Evolutionary conservation across 2,888 invertebrate genomes (phyloP), one percentile per base, ranked within the genome.

Genomic region (Ophion ventricosus): DNA sequence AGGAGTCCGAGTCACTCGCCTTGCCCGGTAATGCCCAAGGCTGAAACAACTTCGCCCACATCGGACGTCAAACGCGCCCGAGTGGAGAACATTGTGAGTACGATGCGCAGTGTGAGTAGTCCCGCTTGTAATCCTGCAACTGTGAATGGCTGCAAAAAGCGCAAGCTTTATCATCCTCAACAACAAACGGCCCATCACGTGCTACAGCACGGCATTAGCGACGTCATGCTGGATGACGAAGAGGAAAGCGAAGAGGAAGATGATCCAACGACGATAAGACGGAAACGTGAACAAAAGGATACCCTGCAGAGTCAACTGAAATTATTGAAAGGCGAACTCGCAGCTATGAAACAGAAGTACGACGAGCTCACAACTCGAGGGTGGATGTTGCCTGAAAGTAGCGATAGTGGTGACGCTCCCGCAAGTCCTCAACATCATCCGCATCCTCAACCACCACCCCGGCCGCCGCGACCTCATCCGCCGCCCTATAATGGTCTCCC

Each of bases 151-250:
- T 98, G 98, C 94, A 98, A 98, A 93, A 99, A 99, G 94, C 96
- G 99, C 69, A 99, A 99, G 94, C 95, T 98, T 43, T 98, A 98
- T 92, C 98, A 98, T 91, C 99, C 99, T 14, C 98, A 98, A 93
- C 98, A 98, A 92, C 98, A 98, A 93, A 97, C 97, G 91, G 95
- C 94, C 2, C 95, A 95, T 66, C 93, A 95, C 76, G 95, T 95
- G 82, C 94, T 95, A 75, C 96, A 96, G 76, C 94, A 95, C 26
- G 94, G 94, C 81, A 93, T 95, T 86, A 95, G 94, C 88, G 94
- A 94, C 89, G 93, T 94, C 84, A 95, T 96, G 93, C 94, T 95
- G 72, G 95, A 95, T 80, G 95, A 95, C 83, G 96, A 96, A 88
- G 96, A 96, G 84, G 97, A 96, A 83, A 97, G 97, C 87, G 96